Evolutionary conservation across 2,797 vertebrate genomes (phyloP), one percentile per base, ranked within the genome.

Genomic region (Sorex maritimensis): DNA sequence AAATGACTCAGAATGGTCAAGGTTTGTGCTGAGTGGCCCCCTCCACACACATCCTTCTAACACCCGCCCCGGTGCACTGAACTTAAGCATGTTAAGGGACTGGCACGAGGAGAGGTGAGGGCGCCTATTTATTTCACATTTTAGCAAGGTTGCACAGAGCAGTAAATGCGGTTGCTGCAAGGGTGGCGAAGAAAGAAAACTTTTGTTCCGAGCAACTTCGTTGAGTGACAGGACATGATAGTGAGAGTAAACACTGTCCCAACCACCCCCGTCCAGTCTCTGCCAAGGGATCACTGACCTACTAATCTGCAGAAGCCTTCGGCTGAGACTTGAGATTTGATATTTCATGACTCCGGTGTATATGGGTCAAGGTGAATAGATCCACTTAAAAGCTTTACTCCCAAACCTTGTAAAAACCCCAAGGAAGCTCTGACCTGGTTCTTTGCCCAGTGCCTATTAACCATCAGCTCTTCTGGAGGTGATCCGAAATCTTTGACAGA

Each of bases 1-100:
- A 63, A 95, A 82, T 95, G 95, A 94, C 58, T 96, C 87, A 71
- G 24, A 93, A 46, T 90, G 77, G 58, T 71, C 4, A 46, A 52
- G 74, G 4, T 86, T 96, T 95, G 81, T 94, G 2, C 83, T 67
- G 30, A 69, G 38, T 72, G 6, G 72, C 73, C 52, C 34, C 7
- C 0, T 72, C 63, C 11, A 55, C 52, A 55, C 17, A 55, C 38
- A 44, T 5, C 3, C n/a, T 58, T 21, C 0, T 84, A 77, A 46
- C 34, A 68, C 30, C 49, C 0, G 5, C 9, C 68, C 82, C 19
- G 15, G 67, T 79, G 13, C 0, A 0, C 6, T 61, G 58, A 79
- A 24, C 72, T 88, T 61, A 34, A 30, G 1, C n/a, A 9, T 83
- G 65, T 83, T 63, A 17, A n/a, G 72, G 67, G 65, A 79, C 21